Conservation (phyloP, 2,888 invertebrate genomes). For the Tromatobia lineatoria region DNA sequence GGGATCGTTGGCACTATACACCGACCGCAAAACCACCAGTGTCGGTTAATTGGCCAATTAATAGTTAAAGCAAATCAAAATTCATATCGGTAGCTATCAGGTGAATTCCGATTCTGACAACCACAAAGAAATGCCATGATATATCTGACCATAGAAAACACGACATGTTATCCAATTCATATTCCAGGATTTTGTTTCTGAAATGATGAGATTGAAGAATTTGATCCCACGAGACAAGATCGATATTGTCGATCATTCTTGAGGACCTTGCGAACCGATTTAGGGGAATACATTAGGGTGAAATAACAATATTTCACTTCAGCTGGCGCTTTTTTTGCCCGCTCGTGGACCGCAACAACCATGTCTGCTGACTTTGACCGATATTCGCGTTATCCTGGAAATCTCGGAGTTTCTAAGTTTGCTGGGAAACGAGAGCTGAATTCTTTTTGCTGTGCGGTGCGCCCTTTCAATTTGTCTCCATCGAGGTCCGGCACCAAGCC, state of each 20-base stretch:
- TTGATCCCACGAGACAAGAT: not conserved
- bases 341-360: conserved; percentile 13
- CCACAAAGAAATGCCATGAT: not conserved
- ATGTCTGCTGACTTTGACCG: conserved; percentile 52
- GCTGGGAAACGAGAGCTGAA: not conserved
- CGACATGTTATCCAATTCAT: not conserved
- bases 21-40: too few species aligned
- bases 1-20: too few species aligned
- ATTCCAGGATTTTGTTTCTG: not conserved
- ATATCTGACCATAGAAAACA: not conserved
- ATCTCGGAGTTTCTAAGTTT: conserved; percentile 45
- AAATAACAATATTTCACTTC: conserved; percentile 38
- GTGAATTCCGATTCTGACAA: not conserved
- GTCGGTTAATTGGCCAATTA: too few species aligned
- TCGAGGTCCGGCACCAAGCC: conserved; percentile 47
- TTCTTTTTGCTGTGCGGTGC: conserved; percentile 10
- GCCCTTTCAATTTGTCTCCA: conserved; percentile 48
- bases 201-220: not conserved
- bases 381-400: conserved; percentile 32
- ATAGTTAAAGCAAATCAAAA: too few species aligned
- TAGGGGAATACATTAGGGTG: conserved; percentile 13
- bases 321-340: not conserved
- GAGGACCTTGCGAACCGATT: not conserved
- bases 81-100: too few species aligned
- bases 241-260: conserved; percentile 22